These are phyloP conservation scores for Grapholita molesta DNA, from an alignment of 1,140 invertebrate species.

Conservation along the genomic window DNA sequence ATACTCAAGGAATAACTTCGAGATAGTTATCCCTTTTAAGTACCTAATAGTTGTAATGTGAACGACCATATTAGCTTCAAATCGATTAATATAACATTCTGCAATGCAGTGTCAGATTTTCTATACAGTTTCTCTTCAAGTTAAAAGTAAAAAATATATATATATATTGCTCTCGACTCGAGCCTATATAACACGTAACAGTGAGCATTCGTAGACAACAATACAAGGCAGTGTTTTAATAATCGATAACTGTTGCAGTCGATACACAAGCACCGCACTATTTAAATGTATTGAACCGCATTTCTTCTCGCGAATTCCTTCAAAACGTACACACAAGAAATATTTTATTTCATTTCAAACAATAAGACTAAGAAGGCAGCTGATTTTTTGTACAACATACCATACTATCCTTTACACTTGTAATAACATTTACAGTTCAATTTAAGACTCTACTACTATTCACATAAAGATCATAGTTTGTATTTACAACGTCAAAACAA, in stretches of 20 bases:
- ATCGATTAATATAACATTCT: too few relatives aligned
- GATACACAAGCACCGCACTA: neutral
- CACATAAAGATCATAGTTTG: neutral
- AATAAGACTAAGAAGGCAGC: slow-evolving; percentile 51
- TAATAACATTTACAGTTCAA: neutral
- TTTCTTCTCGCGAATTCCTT: slow-evolving; percentile 64
- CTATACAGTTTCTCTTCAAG: too few relatives aligned
- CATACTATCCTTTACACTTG: neutral
- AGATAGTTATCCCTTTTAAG: too few relatives aligned
- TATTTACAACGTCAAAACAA: neutral
- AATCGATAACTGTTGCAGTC: neutral
- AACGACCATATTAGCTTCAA: too few relatives aligned
- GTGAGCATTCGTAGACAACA: too few relatives aligned
- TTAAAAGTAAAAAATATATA: too few relatives aligned
- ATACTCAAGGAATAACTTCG: too few relatives aligned
- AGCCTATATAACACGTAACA: too few relatives aligned
- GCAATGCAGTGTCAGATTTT: too few relatives aligned
- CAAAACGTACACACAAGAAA: slow-evolving; percentile 56
- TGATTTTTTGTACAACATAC: slow-evolving; percentile 48
- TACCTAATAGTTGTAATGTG: too few relatives aligned
- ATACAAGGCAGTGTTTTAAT: too few relatives aligned
- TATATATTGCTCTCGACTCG: too few relatives aligned
- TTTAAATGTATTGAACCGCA: slow-evolving; percentile 58
- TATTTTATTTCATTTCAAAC: slow-evolving; percentile 62
- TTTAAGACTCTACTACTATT: neutral